Base-by-base conservation (phyloP, 2,888 invertebrate species). In the Ceraclea dissimilis region DNA sequence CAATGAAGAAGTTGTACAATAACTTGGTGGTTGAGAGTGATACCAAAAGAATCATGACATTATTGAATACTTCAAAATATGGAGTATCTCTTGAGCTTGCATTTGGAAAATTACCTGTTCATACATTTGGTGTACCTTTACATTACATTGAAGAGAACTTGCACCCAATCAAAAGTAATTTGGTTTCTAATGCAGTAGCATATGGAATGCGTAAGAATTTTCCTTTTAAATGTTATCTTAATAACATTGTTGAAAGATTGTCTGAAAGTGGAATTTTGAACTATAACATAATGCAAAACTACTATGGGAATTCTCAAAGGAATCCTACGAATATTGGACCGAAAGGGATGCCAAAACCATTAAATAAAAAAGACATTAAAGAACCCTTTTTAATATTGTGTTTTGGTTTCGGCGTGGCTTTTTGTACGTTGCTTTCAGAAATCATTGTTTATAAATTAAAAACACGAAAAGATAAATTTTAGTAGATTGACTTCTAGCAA, bases 361-460 rank as follows among this genome's bases (percentile, higher is more conserved):
- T 39, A 16, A 39, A 39, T 16, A 13, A 2, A 5, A n/a, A 13
- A 4, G 39, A 39, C 2, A 16, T 39, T 16, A 39, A 8, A 4
- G 39, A 16, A n/a, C 39, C 39, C 2, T 8, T 39, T 2, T 8
- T 39, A 13, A 5, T 54, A n/a, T 16, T 34, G 19, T 2, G 20
- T 2, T 8, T 49, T 17, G 54, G 54, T 2, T 49, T 54, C 17
- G 16, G 8, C 2, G 17, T 49, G 5, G 54, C 39, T n/a, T 2
- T 22, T 16, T 2, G 49, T 17, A 16, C 18, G 20, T 54, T 54
- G 39, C 1, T 54, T 2, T 20, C 11, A 16, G 54, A 54, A 49
- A 43, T 54, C 22, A 21, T 49, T 26, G 16, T 46, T 43, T 2
- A 51, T 18, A 39, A 39, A 16, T 39, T 13, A 6, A 26, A 26